Evolutionary conservation across 2,888 invertebrate genomes (phyloP).

Genomic region (Aspidiotus destructor): DNA sequence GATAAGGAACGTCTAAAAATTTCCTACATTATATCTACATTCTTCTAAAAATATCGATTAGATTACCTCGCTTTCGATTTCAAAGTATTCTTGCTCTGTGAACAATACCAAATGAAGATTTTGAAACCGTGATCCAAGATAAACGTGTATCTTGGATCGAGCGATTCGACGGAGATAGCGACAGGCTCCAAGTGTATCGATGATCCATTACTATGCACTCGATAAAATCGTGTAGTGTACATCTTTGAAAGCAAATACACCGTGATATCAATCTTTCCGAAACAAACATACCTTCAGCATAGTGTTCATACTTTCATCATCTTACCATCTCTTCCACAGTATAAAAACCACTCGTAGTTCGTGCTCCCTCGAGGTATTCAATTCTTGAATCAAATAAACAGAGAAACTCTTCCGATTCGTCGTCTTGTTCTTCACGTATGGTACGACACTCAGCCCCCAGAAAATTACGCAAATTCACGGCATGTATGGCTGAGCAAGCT

Average conservation of each 20-base stretch:
- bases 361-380: constrained; percentile 93
- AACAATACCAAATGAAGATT: constrained; percentile 87
- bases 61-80: constrained; percentile 60
- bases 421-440: constrained; percentile 90
- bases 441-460: constrained; percentile 90
- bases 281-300: neutral
- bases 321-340: constrained; percentile 82
- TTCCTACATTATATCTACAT: neutral
- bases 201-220: constrained; percentile 78
- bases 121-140: constrained; percentile 75
- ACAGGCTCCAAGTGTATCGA: constrained; percentile 82
- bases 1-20: too few relatives aligned
- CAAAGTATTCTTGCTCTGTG: constrained; percentile 73
- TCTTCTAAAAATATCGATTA: too few relatives aligned
- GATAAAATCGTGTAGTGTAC: constrained; percentile 72
- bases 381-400: constrained; percentile 82
- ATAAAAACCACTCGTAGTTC: constrained; percentile 93
- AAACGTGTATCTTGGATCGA: constrained; percentile 88
- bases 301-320: constrained; percentile 6
- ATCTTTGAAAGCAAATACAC: constrained; percentile 49
- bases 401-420: constrained; percentile 93
- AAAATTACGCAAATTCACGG: constrained; percentile 92
- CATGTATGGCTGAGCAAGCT: constrained; percentile 95
- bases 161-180: constrained; percentile 54
- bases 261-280: neutral